These are phyloP conservation scores for Plodia interpunctella DNA, from an alignment of 1,140 invertebrate genomes.

Conservation along the genomic window DNA sequence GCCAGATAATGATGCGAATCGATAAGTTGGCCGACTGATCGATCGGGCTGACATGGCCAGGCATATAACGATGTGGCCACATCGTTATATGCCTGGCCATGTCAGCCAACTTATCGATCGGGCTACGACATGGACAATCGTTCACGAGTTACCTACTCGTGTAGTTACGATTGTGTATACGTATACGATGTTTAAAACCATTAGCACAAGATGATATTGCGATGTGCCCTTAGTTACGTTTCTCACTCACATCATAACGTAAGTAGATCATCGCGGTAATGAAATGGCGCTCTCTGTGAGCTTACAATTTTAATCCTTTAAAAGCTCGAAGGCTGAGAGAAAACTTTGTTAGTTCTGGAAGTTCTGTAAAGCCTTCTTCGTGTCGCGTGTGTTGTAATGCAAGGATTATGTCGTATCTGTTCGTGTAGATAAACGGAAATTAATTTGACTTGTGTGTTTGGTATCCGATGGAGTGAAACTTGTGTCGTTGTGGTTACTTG, in stretches of 20 bases:
- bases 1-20: too few species aligned
- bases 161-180: too few species aligned
- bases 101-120: too few species aligned
- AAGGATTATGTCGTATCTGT: background rate
- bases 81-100: too few species aligned
- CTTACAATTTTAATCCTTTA: slow-evolving; percentile 6
- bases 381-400: slow-evolving; percentile 1
- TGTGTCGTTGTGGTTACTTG: background rate
- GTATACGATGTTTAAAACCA: background rate
- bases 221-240: too few species aligned
- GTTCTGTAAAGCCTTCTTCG: slow-evolving; percentile 1
- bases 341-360: slow-evolving; percentile 4
- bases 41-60: too few species aligned
- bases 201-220: background rate
- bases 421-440: background rate
- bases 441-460: background rate
- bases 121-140: too few species aligned
- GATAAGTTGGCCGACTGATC: too few species aligned
- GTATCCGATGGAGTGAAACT: background rate
- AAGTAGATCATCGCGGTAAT: background rate
- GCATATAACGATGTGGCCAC: too few species aligned
- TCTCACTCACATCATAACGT: background rate
- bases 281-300: background rate
- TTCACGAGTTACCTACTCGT: too few species aligned
- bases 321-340: slow-evolving; percentile 3